A percentile compares a stretch with the other conserved stretches of the same genome.
These are phyloP conservation scores for Ptilonorhynchus violaceus DNA, from an alignment of 2,113 vertebrate genomes.

Conservation along the genomic window DNA sequence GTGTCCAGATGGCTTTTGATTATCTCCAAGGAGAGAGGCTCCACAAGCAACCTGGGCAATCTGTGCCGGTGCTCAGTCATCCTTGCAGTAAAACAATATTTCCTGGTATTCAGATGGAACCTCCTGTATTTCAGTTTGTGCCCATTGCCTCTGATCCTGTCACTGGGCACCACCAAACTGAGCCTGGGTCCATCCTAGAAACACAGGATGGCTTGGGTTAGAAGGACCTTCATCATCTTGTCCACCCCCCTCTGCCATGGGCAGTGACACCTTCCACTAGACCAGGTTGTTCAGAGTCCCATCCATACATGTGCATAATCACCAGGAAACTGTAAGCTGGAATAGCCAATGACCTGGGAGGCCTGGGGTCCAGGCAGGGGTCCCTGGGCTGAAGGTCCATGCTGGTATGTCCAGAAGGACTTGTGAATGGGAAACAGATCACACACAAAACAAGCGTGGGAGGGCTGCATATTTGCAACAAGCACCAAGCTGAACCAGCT, in stretches of 20 bases:
- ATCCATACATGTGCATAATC: accelerated
- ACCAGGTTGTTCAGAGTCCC: background rate
- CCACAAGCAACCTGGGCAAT: background rate
- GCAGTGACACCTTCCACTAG: background rate
- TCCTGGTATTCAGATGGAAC: background rate
- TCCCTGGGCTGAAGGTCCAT: accelerated
- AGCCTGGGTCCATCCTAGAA: background rate
- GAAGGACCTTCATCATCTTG: background rate
- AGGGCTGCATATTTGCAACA: accelerated
- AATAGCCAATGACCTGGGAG: background rate
- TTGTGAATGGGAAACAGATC: background rate
- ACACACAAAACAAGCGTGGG: background rate
- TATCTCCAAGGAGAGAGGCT: background rate
- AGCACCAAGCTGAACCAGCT: background rate
- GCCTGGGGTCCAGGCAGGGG: background rate
- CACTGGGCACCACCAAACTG: background rate
- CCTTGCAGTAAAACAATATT: background rate
- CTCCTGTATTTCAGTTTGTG: background rate
- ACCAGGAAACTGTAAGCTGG: background rate
- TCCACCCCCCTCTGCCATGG: background rate
- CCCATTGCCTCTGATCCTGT: background rate
- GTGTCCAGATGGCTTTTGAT: background rate
- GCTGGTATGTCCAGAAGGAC: accelerated
- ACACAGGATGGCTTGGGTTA: background rate
- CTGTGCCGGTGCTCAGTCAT: background rate